These are phyloP conservation scores for Pammene aurita DNA, from an alignment of 2,888 invertebrate species.

Conservation along the genomic window DNA sequence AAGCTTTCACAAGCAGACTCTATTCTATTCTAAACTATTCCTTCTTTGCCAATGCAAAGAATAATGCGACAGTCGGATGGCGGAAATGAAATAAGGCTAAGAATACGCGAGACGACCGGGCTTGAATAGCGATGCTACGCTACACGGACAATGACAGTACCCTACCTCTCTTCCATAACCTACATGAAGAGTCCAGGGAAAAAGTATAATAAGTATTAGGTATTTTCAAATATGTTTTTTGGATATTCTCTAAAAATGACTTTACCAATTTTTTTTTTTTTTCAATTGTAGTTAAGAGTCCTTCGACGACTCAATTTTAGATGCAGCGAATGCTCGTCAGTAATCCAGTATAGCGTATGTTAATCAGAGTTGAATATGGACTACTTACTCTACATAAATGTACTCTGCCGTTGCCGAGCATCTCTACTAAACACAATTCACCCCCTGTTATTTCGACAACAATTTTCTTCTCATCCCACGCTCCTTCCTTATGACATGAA, in stretches of 20 bases:
- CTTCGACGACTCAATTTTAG: too few species aligned
- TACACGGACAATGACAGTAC: not conserved
- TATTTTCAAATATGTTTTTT: too few species aligned
- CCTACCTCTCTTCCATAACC: not conserved
- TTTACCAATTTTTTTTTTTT: too few species aligned
- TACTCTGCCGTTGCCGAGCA: not conserved
- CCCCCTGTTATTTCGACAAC: slow-evolving; percentile 58
- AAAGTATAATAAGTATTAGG: too few species aligned
- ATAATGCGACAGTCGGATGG: slow-evolving; percentile 38
- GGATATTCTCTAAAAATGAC: too few species aligned
- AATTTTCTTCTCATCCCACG: slow-evolving; percentile 57
- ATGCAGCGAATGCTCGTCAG: too few species aligned
- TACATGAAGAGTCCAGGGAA: not conserved
- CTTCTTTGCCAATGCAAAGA: slow-evolving; percentile 30
- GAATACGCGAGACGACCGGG: slow-evolving; percentile 43
- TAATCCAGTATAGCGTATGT: too few species aligned
- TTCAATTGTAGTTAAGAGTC: too few species aligned
- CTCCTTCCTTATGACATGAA: slow-evolving; percentile 60
- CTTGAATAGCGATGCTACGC: slow-evolving; percentile 41
- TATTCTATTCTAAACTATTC: slow-evolving; percentile 24
- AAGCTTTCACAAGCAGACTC: slow-evolving; percentile 25
- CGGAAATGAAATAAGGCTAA: slow-evolving; percentile 49
- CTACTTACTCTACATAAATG: slow-evolving; percentile 2
- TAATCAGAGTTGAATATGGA: not conserved
- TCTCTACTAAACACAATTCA: slow-evolving; percentile 55